A percentile compares a stretch with the other conserved stretches of the same genome.
Conservation (phyloP, 2,113 vertebrate species). For the Scartelaos histophorus region DNA sequence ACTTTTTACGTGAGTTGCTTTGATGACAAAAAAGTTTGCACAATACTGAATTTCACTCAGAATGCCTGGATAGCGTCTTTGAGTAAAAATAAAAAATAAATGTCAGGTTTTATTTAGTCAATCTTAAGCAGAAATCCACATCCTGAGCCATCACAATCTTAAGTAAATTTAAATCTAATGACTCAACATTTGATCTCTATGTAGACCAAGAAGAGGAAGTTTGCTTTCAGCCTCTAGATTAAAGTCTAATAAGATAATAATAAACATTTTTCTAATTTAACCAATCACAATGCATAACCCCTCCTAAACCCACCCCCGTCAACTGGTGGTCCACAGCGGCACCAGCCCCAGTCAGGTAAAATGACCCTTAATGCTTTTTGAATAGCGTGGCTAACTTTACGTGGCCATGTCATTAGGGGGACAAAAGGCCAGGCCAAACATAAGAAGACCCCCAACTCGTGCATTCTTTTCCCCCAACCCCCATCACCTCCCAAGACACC, state of each 20-base stretch:
- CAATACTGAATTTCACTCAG: neutral
- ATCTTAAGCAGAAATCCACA: neutral
- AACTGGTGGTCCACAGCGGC: conserved; percentile 26
- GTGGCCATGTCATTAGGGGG: conserved; percentile 60
- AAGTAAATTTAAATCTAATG: neutral
- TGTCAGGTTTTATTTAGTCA: neutral
- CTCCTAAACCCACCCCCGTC: conserved; percentile 39
- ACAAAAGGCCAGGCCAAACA: conserved; percentile 63
- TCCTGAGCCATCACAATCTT: neutral
- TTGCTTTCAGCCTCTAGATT: conserved; percentile 8
- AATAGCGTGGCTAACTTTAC: conserved; percentile 64
- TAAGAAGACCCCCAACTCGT: conserved; percentile 41
- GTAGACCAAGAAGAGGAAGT: conserved; percentile 1
- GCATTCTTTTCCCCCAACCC: conserved; percentile 9
- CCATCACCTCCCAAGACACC: conserved; percentile 6
- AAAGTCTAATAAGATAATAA: neutral
- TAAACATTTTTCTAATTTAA: neutral
- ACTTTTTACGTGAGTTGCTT: too few species aligned
- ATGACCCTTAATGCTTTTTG: conserved; percentile 67
- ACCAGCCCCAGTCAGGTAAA: conserved; percentile 62
- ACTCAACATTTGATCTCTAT: conserved; percentile 34
- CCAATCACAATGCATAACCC: neutral
- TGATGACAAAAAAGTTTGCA: neutral
- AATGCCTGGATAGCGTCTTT: neutral
- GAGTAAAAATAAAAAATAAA: neutral